Evolutionary conservation across 2,113 vertebrate genomes (phyloP).

Genomic region (Phyllostomus hastatus): DNA sequence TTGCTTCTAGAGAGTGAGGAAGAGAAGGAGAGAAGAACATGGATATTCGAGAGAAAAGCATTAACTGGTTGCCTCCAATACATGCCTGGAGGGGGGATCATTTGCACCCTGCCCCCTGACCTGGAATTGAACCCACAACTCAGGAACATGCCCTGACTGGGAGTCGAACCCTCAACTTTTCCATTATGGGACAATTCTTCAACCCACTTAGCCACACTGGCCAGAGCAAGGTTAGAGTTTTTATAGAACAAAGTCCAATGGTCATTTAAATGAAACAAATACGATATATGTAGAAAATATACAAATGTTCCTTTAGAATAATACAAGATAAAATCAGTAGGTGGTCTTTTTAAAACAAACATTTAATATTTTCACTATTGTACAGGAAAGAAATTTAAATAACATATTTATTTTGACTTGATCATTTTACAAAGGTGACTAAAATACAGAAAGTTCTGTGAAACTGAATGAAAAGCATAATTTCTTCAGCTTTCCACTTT

Average conservation of each 20-base stretch:
- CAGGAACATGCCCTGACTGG: no score
- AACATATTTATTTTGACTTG: conserved; percentile 56
- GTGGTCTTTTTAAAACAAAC: conserved; percentile 64
- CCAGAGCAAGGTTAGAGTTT: neutral
- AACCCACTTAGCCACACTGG: no score
- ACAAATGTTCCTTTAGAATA: conserved; percentile 1
- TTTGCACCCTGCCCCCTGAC: no score
- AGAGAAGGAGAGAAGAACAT: no score
- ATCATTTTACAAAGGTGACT: conserved; percentile 48
- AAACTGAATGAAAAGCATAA: neutral
- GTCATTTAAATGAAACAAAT: conserved; percentile 7
- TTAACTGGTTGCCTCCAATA: no score
- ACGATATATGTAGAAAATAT: neutral
- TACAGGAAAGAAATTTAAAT: conserved; percentile 66
- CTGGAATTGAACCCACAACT: no score
- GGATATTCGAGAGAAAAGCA: no score
- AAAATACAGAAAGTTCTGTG: conserved; percentile 72
- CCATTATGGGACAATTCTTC: no score
- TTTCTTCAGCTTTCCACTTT: conserved; percentile 84
- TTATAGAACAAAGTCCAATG: neutral
- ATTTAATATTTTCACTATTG: conserved; percentile 57
- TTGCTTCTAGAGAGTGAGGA: no score
- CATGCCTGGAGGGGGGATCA: no score
- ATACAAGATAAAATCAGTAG: conserved; percentile 51
- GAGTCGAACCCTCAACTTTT: no score